Base-by-base conservation (phyloP, 1,140 invertebrate species). In the Bombus affinis region DNA sequence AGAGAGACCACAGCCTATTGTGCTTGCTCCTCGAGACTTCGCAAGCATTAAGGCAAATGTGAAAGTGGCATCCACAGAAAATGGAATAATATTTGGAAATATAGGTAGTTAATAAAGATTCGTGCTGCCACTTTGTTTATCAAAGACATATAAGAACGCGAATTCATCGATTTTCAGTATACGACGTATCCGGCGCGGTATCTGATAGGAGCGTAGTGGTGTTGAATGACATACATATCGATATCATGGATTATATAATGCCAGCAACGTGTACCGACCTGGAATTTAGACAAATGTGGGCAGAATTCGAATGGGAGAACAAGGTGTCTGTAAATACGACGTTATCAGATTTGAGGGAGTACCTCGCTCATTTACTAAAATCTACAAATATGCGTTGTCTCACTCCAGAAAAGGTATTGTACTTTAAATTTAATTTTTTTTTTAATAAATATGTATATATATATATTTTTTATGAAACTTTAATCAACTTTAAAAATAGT, bases 221-320 rank as follows among this genome's bases (percentile, higher is more conserved):
- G 32, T 96, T 99, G 28, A 99, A 99, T 94, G 99, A 99, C 93
- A 99, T 99, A 93, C 99, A 99, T 94, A 99, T 99, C 93, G 99
- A 99, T 95, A 99, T 99, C 86, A 99, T 99, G 98, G 99, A 99
- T 96, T 99, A 99, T 95, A 99, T 99, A 92, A 97, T 99, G 62
- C 99, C 99, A n/a, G 99, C 99, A 4, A 95, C 96, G 42, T 99
- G 99, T 94, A 99, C 97, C 47, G 99, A 99, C 94, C 97, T 97
- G 0, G 99, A 99, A 95, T 99, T 99, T 96, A 95, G 99, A 28
- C 97, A 98, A 95, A 99, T 99, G 99, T 99, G 99, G 99, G 98
- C 98, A 3, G 99, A 99, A 96, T 99, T 99, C 96, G 99, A 99
- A 95, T 99, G 99, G 99, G 99, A 99, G 96, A 99, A 99, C 95